phyloP scores from a whole-genome alignment of 2,113 vertebrate genomes.

The Pseudonaja textilis region DNA sequence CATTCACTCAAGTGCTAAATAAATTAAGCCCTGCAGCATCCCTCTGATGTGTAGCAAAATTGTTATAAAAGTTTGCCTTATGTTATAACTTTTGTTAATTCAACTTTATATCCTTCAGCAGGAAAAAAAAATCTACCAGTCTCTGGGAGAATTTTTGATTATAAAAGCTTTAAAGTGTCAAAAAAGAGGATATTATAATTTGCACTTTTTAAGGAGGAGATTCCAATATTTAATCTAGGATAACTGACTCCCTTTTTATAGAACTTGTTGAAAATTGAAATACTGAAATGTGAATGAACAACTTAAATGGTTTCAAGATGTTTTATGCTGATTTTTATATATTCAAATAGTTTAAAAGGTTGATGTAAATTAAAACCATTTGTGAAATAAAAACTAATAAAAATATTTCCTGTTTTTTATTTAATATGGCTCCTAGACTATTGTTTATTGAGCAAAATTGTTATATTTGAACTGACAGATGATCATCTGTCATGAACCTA shows the following conservation, averaged over 20 bases:
- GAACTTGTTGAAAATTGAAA: background rate
- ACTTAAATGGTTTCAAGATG: background rate
- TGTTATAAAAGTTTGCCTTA: background rate
- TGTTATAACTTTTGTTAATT: background rate
- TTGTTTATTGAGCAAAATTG: background rate
- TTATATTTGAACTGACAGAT: background rate
- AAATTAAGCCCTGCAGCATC: conserved; percentile 33
- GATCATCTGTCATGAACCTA: background rate
- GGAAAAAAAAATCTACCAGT: background rate
- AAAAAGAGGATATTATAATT: background rate
- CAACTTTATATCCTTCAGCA: background rate
- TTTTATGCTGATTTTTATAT: background rate
- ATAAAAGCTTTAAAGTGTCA: background rate
- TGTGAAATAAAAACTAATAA: background rate
- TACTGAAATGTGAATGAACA: background rate
- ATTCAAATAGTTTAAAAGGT: background rate
- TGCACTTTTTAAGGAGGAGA: background rate
- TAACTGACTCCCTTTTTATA: background rate
- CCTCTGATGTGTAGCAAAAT: background rate
- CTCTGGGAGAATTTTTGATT: background rate
- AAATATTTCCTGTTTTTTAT: background rate
- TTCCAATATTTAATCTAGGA: too few species aligned
- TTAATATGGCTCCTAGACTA: background rate
- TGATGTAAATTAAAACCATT: background rate
- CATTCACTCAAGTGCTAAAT: background rate